Evolutionary conservation across 30 jellyfish, hydroid and myxozoan species (phyloP), one percentile per base, ranked within the genome.

Genomic region (Pelagia noctiluca): DNA sequence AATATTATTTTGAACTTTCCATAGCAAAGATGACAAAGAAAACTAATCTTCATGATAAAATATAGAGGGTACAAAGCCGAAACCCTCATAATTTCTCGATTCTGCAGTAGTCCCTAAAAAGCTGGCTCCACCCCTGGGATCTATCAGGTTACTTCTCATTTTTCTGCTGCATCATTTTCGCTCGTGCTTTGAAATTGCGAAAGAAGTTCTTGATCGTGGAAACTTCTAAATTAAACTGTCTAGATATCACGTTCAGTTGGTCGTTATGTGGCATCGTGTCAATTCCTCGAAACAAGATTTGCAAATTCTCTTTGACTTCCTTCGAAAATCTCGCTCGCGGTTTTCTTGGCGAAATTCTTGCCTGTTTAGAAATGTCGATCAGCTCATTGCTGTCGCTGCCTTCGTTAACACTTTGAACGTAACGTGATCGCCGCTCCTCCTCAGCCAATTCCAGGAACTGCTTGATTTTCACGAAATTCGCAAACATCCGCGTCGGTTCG

Each of bases 101-200:
- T n/a, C n/a, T n/a, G n/a, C n/a, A n/a, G n/a, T n/a, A n/a, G n/a
- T n/a, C n/a, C n/a, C n/a, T n/a, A n/a, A n/a, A n/a, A n/a, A n/a
- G n/a, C n/a, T n/a, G n/a, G n/a, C n/a, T n/a, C n/a, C n/a, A n/a
- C n/a, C n/a, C n/a, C n/a, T n/a, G n/a, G n/a, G n/a, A n/a, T n/a
- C n/a, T n/a, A n/a, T n/a, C n/a, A n/a, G n/a, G n/a, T n/a, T n/a
- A n/a, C n/a, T n/a, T n/a, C n/a, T n/a, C n/a, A n/a, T n/a, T 3
- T 8, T 30, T 4, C 16, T 52, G 5, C 18, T 36, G 31, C 34
- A 63, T 50, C 42, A 86, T n/a, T 38, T 66, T 84, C 22, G 86
- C 80, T 8, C 98, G 78, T 30, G 89, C 96, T 64, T 81, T 93
- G 89, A 54, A 61, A 57, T 93, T 93, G 50, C 93, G 84, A 72